A percentile compares a stretch with the other conserved stretches of the same genome.
phyloP scores from a whole-genome alignment of 2,888 invertebrate genomes.

The Drosophila longiperda region DNA sequence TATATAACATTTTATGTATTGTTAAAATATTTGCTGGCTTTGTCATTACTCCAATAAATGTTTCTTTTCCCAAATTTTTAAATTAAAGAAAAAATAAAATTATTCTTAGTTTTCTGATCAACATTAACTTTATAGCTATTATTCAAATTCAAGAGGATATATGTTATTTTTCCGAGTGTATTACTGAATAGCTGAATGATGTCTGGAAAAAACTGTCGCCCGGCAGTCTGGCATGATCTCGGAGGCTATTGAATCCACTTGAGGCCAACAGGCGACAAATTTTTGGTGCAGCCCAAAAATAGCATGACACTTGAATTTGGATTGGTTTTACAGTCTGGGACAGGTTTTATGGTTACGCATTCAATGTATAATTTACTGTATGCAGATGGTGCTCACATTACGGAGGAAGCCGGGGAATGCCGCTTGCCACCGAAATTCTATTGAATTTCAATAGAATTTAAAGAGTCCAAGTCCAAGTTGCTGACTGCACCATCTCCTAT shows the following conservation, averaged over 20 bases:
- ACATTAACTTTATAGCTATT: not conserved
- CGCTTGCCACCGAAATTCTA: slow-evolving; percentile 62
- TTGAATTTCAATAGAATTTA: slow-evolving; percentile 70
- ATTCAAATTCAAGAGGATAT: not conserved
- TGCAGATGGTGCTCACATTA: slow-evolving; percentile 65
- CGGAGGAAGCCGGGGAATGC: slow-evolving; percentile 69
- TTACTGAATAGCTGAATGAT: slow-evolving; percentile 34
- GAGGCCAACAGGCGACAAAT: slow-evolving; percentile 68
- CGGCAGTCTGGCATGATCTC: slow-evolving; percentile 62
- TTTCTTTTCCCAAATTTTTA: no score
- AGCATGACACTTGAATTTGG: slow-evolving; percentile 75
- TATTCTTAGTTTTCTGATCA: not conserved
- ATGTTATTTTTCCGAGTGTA: not conserved
- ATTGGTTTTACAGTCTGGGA: slow-evolving; percentile 48
- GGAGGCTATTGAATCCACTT: slow-evolving; percentile 52
- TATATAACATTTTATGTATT: no score
- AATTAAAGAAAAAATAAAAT: not conserved
- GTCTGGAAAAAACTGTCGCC: slow-evolving; percentile 70
- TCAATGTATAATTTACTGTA: slow-evolving; percentile 69
- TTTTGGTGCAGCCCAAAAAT: slow-evolving; percentile 63
- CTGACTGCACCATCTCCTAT: slow-evolving; percentile 9
- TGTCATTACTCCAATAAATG: no score
- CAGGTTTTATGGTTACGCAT: slow-evolving; percentile 74
- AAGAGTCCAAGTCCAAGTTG: slow-evolving; percentile 23
- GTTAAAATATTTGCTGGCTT: no score